phyloP scores from a whole-genome alignment of 2,113 vertebrate genomes.

The Calidris pugnax region DNA sequence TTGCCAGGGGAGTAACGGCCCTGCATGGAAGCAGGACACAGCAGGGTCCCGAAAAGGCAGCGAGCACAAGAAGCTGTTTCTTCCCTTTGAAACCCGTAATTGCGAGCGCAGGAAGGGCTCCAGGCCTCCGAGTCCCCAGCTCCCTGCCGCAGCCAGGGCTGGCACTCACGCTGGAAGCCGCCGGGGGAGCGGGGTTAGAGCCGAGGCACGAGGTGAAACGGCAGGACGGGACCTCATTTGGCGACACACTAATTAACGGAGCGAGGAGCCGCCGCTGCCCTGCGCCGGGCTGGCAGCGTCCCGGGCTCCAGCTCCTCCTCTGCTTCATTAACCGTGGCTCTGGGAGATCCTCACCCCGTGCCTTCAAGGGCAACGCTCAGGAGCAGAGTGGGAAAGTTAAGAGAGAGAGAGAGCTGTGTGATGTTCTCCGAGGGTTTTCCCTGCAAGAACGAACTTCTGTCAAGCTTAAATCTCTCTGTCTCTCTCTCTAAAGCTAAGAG shows the following conservation, averaged over 20 bases:
- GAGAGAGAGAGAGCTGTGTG: background rate
- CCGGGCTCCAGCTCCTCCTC: background rate
- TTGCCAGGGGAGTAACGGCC: background rate
- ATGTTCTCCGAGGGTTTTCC: background rate
- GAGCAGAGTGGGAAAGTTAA: rapidly evolving
- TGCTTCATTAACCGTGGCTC: rapidly evolving
- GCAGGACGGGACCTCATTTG: background rate
- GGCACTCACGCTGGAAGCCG: background rate
- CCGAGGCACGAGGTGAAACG: background rate
- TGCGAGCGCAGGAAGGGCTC: background rate
- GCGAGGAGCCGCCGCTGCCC: background rate
- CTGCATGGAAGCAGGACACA: background rate
- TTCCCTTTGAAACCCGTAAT: background rate
- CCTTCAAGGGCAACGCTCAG: rapidly evolving
- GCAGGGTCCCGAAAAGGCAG: background rate
- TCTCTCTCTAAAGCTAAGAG: background rate
- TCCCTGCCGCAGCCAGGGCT: constrained; percentile 35
- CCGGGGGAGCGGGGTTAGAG: background rate
- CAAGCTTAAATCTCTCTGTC: background rate
- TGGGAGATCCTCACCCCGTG: rapidly evolving
- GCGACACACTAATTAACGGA: background rate
- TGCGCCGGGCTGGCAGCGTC: background rate
- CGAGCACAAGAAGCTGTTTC: background rate
- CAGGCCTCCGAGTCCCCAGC: background rate
- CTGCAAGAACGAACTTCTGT: background rate